Evolutionary conservation across 2,888 invertebrate species (phyloP).

Genomic region (Lamellibrachia columna): DNA sequence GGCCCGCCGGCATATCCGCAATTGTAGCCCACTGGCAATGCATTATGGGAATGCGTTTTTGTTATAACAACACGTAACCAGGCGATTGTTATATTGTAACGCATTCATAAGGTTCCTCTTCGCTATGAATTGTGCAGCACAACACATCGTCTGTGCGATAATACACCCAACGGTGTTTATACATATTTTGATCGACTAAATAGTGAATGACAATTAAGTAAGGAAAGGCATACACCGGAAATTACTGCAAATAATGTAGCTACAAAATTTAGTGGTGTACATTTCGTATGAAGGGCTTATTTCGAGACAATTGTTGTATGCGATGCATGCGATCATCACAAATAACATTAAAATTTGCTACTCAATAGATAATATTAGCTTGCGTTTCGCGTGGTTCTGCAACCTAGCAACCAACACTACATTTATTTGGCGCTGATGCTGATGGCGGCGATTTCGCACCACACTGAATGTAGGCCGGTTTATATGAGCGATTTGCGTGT

Average conservation of each 20-base stretch:
- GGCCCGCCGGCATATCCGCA: slow-evolving; percentile 16
- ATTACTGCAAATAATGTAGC: not conserved
- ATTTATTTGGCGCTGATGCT: not conserved
- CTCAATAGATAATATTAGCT: not conserved
- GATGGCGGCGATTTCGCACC: not conserved
- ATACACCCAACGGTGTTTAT: not conserved
- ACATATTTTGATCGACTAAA: not conserved
- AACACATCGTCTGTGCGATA: not conserved
- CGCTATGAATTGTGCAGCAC: not conserved
- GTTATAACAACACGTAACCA: not conserved
- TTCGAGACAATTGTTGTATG: not conserved
- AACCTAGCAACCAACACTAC: not conserved
- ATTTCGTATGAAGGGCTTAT: not conserved
- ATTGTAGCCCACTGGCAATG: not conserved
- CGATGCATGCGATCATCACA: not conserved
- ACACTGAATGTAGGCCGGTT: no score
- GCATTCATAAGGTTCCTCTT: not conserved
- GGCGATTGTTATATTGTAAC: not conserved
- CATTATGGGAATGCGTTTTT: slow-evolving; percentile 11
- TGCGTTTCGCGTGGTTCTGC: not conserved
- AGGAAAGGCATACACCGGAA: not conserved
- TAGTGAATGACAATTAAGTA: not conserved
- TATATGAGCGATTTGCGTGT: no score
- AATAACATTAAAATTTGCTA: not conserved
- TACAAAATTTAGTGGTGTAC: not conserved